Evolutionary conservation across 2,797 vertebrate genomes (phyloP).

Genomic region (Salmo trutta): DNA sequence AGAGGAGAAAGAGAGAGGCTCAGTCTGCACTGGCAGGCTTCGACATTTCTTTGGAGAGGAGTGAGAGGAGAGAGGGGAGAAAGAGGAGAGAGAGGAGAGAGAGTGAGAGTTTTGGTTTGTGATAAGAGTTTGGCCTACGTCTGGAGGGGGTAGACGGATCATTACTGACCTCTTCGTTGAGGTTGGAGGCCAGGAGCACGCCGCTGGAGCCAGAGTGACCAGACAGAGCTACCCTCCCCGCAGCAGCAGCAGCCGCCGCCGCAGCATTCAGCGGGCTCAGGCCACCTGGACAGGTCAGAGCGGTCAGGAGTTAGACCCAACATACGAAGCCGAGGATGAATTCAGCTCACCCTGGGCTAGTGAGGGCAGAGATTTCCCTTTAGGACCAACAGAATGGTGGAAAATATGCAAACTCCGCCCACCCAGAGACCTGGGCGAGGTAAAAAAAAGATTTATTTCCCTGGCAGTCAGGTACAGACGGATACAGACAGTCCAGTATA

Average conservation of each 20-base stretch:
- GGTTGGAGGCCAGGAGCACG: conserved; percentile 97
- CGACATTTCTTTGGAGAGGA: background rate
- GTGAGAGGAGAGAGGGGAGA: background rate
- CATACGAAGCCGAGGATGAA: no score
- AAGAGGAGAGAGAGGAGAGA: conserved; percentile 48
- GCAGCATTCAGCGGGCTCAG: conserved; percentile 93
- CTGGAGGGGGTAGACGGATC: conserved; percentile 1
- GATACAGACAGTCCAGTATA: background rate
- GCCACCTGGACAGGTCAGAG: conserved; percentile 81
- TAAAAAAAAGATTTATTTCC: background rate
- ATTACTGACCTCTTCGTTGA: conserved; percentile 94
- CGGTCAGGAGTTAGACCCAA: background rate
- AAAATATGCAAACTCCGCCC: background rate
- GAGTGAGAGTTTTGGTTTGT: conserved; percentile 48
- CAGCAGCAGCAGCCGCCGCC: conserved; percentile 90
- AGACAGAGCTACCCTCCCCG: conserved; percentile 90
- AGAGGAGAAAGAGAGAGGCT: conserved; percentile 12
- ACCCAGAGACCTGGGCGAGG: background rate
- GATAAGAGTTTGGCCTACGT: background rate
- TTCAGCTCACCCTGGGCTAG: background rate
- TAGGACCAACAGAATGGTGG: background rate
- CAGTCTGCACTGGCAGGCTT: conserved; percentile 5
- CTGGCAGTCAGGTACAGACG: background rate
- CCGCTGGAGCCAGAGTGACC: conserved; percentile 88
- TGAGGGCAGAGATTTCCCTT: background rate